These are phyloP conservation scores for Myotis yumanensis DNA, from an alignment of 2,113 vertebrate species.

Conservation along the genomic window DNA sequence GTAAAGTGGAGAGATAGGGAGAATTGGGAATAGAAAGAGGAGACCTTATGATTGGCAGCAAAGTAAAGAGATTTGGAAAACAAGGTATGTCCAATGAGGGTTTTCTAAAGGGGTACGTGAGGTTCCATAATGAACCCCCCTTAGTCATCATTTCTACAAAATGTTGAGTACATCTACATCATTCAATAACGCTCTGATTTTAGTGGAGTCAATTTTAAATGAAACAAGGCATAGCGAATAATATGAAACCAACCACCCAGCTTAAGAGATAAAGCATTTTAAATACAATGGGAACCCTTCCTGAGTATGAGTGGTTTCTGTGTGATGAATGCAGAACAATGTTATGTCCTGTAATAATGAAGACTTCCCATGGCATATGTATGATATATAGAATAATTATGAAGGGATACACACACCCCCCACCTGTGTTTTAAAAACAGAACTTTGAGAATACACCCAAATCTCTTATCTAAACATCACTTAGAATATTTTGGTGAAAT, in stretches of 20 bases:
- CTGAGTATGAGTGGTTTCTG: background rate
- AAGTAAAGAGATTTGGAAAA: background rate
- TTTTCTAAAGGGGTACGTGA: background rate
- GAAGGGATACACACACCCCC: background rate
- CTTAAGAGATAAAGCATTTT: background rate
- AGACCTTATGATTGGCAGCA: background rate
- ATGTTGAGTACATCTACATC: background rate
- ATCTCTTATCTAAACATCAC: slow-evolving; percentile 20
- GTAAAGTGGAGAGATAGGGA: background rate
- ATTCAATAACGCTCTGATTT: background rate
- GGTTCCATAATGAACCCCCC: background rate
- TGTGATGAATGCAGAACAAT: background rate
- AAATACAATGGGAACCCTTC: background rate
- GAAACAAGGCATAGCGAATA: background rate
- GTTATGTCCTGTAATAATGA: background rate
- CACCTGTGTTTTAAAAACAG: background rate
- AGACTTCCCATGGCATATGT: background rate
- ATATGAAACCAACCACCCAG: background rate
- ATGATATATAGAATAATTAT: background rate
- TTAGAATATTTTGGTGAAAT: slow-evolving; percentile 21
- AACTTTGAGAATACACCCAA: background rate
- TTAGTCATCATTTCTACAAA: background rate
- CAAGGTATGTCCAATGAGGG: background rate
- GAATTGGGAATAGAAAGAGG: background rate
- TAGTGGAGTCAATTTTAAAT: background rate